Conservation (phyloP, 1,140 invertebrate species). For the Chymomyza costata region DNA sequence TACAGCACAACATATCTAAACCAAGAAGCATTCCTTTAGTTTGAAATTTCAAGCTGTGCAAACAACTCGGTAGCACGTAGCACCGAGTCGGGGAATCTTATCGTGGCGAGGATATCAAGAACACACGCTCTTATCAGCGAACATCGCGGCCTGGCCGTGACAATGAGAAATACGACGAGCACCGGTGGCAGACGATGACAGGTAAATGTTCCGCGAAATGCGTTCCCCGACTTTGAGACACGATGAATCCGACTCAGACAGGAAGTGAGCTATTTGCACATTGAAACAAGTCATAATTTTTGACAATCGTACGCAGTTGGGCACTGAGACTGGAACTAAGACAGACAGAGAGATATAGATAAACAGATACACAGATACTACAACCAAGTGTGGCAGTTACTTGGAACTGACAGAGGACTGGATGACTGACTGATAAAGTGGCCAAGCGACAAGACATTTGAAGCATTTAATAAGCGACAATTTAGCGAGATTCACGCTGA, state of each 20-base stretch:
- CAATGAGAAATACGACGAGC: conserved; percentile 20
- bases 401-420: conserved; percentile 40
- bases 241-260: conserved; percentile 31
- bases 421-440: conserved; percentile 29
- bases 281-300: conserved; percentile 73
- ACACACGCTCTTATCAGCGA: conserved; percentile 41
- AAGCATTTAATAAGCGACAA: conserved; percentile 67
- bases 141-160: conserved; percentile 60
- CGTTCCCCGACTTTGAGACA: too few species aligned
- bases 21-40: too few species aligned
- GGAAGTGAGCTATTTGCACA: conserved; percentile 72
- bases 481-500: conserved; percentile 59
- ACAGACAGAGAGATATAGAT: conserved; percentile 26
- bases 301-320: conserved; percentile 39
- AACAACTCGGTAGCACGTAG: conserved; percentile 46
- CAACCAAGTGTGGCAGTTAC: conserved; percentile 26
- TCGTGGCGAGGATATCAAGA: conserved; percentile 39
- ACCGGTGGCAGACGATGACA: conserved; percentile 19
- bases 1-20: too few species aligned
- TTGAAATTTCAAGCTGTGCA: too few species aligned
- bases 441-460: conserved; percentile 28
- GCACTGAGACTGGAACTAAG: conserved; percentile 1
- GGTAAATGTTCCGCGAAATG: not conserved
- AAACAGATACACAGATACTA: conserved; percentile 16
- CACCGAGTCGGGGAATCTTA: conserved; percentile 36